These are phyloP conservation scores for Marisa cornuarietis DNA, from an alignment of 1,140 invertebrate species.

Conservation along the genomic window DNA sequence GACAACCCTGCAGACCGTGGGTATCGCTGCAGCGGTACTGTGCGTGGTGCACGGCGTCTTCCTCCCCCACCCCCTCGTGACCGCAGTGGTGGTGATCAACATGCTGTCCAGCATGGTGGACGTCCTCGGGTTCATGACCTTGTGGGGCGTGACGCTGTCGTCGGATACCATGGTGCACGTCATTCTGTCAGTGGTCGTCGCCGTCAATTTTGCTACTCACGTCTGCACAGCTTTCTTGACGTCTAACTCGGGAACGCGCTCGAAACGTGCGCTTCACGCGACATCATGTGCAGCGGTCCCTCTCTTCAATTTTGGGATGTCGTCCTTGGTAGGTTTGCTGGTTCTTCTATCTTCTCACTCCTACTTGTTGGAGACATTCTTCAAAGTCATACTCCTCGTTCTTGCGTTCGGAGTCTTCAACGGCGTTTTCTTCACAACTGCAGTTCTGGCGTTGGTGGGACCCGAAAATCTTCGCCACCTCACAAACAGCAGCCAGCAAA, in stretches of 20 bases:
- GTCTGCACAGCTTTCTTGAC: conserved; percentile 97
- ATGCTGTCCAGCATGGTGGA: conserved; percentile 95
- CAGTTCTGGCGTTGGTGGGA: conserved; percentile 78
- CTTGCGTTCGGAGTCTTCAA: conserved; percentile 95
- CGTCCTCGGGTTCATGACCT: conserved; percentile 95
- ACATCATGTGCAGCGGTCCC: conserved; percentile 90
- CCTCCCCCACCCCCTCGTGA: conserved; percentile 92
- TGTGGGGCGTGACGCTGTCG: conserved; percentile 94
- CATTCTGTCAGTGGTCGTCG: conserved; percentile 98
- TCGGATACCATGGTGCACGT: conserved; percentile 98
- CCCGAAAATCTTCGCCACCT: conserved; percentile 85
- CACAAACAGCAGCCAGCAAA: neutral
- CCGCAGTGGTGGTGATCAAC: conserved; percentile 92
- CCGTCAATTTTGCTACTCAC: conserved; percentile 96
- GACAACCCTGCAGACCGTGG: conserved; percentile 90
- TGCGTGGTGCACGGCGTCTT: conserved; percentile 96
- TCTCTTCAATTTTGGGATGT: conserved; percentile 91
- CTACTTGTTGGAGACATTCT: conserved; percentile 96
- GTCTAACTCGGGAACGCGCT: conserved; percentile 66
- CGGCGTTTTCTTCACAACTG: conserved; percentile 89
- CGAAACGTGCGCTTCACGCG: conserved; percentile 82
- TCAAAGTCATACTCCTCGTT: conserved; percentile 96
- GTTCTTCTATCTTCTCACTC: conserved; percentile 88
- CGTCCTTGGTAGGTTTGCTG: conserved; percentile 90
- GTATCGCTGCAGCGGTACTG: conserved; percentile 87